Evolutionary conservation across 2,113 vertebrate genomes (phyloP), one percentile per base, ranked within the genome.

Genomic region (Clarias macrocephalus): DNA sequence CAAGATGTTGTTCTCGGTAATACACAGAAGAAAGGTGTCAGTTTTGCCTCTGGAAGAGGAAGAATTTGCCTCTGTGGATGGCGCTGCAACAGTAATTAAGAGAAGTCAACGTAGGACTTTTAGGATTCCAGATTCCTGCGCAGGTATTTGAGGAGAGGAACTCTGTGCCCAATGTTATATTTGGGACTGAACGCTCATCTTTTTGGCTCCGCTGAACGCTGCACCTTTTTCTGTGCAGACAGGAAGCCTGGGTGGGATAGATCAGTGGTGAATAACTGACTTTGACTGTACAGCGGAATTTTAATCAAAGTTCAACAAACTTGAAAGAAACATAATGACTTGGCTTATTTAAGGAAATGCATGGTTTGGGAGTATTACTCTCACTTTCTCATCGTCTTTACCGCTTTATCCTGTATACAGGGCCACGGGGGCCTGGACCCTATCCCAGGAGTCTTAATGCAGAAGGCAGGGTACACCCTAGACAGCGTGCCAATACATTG

Each of bases 1-100:
- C 72, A 83, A 86, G 80, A 87, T 87, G 82, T 88, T 89, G 28
- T 80, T 80, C 59, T 68, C 77, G 65, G 57, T 83, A 12, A 19
- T 33, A 52, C 25, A 60, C 62, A 75, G 62, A 52, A 88, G 86
- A 73, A 83, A 77, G 73, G 80, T 85, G 72, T 88, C 68, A 79
- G 70, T 70, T 86, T 72, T 81, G 16, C 62, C n/a, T n/a, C n/a
- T n/a, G n/a, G n/a, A n/a, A 82, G 59, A 23, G 37, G 80, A 73
- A 65, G 75, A 82, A 83, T 48, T 33, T 54, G 23, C 48, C 33
- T 84, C 30, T 56, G 60, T 70, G 82, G 48, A 66, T 80, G 60
- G 76, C 23, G 65, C 72, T 88, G 65, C 86, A 87, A 21, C 76
- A 73, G 28, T 87, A 75, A 90, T 90, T 48, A 59, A 66, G 80